phyloP scores from a whole-genome alignment of 2,797 vertebrate genomes.

The Cygnus olor region DNA sequence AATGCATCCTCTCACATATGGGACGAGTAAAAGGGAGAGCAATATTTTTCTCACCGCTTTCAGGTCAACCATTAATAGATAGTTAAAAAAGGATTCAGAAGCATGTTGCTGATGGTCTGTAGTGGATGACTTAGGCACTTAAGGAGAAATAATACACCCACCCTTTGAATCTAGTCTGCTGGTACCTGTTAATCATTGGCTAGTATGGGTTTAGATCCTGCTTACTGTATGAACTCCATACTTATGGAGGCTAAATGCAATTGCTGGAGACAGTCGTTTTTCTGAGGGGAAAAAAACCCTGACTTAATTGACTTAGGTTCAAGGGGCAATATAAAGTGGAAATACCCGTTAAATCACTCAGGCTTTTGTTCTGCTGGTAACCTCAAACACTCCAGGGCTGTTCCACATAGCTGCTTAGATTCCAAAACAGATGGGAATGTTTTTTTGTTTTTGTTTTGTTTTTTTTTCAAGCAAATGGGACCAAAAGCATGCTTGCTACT shows the following conservation, averaged over 20 bases:
- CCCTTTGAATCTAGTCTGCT: neutral
- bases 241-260: neutral
- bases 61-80: neutral
- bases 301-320: neutral
- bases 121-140: neutral
- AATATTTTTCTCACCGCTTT: neutral
- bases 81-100: neutral
- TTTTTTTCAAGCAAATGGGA: neutral
- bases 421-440: neutral
- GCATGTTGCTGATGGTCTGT: neutral
- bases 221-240: neutral
- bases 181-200: neutral
- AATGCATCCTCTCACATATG: neutral
- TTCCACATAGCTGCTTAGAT: neutral
- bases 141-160: neutral
- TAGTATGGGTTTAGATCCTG: neutral
- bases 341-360: neutral
- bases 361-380: neutral
- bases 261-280: neutral
- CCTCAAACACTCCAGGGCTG: neutral
- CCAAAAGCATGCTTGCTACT: neutral
- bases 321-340: neutral
- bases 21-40: neutral
- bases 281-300: neutral
- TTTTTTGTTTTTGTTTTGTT: neutral